Evolutionary conservation across 1,140 invertebrate species (phyloP), one percentile per base, ranked within the genome.

Genomic region (Diorhabda elongata): DNA sequence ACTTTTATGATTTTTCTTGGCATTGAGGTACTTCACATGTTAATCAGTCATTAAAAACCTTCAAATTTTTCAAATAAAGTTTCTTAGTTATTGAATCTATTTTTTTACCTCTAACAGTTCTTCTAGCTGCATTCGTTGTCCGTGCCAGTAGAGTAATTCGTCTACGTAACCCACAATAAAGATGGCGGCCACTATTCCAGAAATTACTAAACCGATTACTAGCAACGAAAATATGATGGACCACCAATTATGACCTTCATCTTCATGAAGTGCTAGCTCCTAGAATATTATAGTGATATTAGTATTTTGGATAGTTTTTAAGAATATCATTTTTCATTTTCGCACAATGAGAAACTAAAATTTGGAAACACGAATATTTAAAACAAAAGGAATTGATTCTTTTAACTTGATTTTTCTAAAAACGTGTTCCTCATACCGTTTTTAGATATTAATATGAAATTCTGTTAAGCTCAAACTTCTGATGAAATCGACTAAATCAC

Each of bases 91-190:
- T 52, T 52, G 9, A 6, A 52, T 9, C 9, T 8, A 59, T 5
- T 5, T 45, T 43, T 8, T 75, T 76, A 90, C 90, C 77, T 89
- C 88, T 74, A 92, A 85, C 80, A 90, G 91, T 84, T 93, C 90
- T 81, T 92, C 90, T 70, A 93, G 84, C 65, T 89, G 88, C 87
- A 94, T 91, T 65, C 91, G 87, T 70, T 88, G 86, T 68, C 92
- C 92, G 73, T 90, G 91, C 91, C 91, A 93, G 81, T 93, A 94
- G 60, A 94, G 83, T 71, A 94, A 85, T 81, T 93, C 92, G 84
- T 94, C 92, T 75, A 93, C 91, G 86, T 93, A 93, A 86, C 92
- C 92, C 77, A 93, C 86, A 79, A 92, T 87, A 84, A 92, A 92
- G 81, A 94, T 93, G 71, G 92, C 92, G 71, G 90, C 91, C 72